Base-by-base conservation (phyloP, 2,888 invertebrate species). In the Chaetogeoica ovagalla region DNA sequence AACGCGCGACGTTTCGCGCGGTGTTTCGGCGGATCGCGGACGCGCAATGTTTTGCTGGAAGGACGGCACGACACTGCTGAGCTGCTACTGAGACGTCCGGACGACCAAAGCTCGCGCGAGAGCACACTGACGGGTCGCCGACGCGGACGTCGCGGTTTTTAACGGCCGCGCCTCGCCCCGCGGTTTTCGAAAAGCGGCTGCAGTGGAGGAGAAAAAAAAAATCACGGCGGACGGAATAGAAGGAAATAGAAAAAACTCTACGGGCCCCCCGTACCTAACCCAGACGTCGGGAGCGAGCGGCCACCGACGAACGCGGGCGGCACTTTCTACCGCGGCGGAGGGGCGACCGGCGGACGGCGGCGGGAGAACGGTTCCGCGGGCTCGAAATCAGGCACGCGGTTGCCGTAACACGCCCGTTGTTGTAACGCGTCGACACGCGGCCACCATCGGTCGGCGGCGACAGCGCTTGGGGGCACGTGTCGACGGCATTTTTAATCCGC, bases 301-400 rank as follows among this genome's bases (percentile, higher is more conserved):
- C 1, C 11, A 11, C 48, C 48, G 48, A 48, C 48, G 19, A 23
- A 72, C 63, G 21, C 62, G 19, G 43, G 17, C 13, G 43, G 60
- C 57, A 77, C 76, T 77, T 77, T 77, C 76, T 77, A 77, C 37
- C 68, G 60, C 63, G 39, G 57, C 39, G 65, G 30, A n/a, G n/a
- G 70, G 48, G 43, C 43, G 13, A 48, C 15, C 13, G 48, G 48
- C 3, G 11, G 48, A 13, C 48, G 13, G 48, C 48, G 48, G 48
- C 11, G 11, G 48, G 1, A 48, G 13, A 65, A 5, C 9, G 23
- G 15, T n/a, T 52, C 13, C 3, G 48, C 48, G 15, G 6, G 8
- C 39, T 6, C 39, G 8, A 4, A 39, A 4, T 6, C 39, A 39
- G 6, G 8, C 39, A 39, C 39, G 8, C n/a, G n/a, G n/a, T n/a